Evolutionary conservation across 2,797 vertebrate species (phyloP), one percentile per base, ranked within the genome.

Genomic region (Scarus forsteni): DNA sequence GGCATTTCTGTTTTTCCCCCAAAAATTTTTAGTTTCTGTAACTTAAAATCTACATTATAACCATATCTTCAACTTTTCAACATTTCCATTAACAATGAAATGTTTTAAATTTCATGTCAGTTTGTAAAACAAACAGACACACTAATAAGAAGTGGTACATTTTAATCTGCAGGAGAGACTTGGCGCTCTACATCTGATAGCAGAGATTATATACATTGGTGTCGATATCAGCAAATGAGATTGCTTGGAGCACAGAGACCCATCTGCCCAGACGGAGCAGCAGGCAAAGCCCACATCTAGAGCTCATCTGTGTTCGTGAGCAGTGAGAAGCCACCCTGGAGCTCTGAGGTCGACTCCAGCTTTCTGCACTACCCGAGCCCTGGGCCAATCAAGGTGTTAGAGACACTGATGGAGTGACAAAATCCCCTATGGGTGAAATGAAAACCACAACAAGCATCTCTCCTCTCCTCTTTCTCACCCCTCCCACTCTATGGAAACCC

Each of bases 191-290:
- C 27, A 27, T 2, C 27, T 27, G 27, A 27, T 27, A 27, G 4
- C 27, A 27, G 27, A 27, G 27, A 2, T 27, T 27, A 27, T 2
- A 27, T 27, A 27, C 27, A 2, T 27, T 27, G 27, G 27, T 27
- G 27, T 27, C 27, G 27, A 27, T 27, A 27, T 27, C 27, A 27
- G 27, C 27, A 27, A 27, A 27, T 27, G 27, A 27, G 27, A 27
- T 27, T 27, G 27, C 27, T 27, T 27, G 27, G 27, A 79, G 83
- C 75, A 51, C 54, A n/a, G 50, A 79, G 72, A 65, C 79, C 80
- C 86, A 87, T 88, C 81, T 88, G 83, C 49, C 42, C 79, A 75
- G 73, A 84, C 73, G 46, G 62, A 75, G 69, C 80, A 78, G 81
- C 50, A 34, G 75, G 51, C 79, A 35, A 55, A 70, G 66, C 54